Percentiles rank a stretch among this genome's conserved stretches.
Evolutionary conservation across 2,888 invertebrate species (phyloP).

Genomic region (Melieria crassipennis): DNA sequence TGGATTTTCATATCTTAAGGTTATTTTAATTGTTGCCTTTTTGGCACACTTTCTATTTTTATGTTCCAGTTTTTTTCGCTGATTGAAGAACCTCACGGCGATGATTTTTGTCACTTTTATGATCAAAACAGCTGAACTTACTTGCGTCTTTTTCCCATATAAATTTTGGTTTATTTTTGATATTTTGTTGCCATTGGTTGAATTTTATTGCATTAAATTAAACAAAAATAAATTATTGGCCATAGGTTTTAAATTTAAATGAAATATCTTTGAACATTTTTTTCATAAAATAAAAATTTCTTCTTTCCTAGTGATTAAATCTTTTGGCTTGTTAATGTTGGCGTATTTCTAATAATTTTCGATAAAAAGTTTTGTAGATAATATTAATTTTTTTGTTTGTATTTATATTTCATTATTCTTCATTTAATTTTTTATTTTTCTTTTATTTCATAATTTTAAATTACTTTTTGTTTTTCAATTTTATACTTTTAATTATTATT

Average conservation of each 20-base stretch:
- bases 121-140: too few relatives aligned
- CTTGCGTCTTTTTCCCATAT: too few relatives aligned
- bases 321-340: slow-evolving; percentile 13
- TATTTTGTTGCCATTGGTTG: too few relatives aligned
- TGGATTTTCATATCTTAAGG: too few relatives aligned
- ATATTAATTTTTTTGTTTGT: not conserved
- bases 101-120: too few relatives aligned
- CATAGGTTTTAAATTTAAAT: too few relatives aligned
- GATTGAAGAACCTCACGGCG: too few relatives aligned
- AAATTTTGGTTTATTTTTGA: too few relatives aligned
- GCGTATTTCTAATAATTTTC: not conserved
- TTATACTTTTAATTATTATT: not conserved
- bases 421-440: slow-evolving; percentile 18
- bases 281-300: not conserved
- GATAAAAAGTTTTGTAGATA: not conserved
- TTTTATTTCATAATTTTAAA: slow-evolving; percentile 21
- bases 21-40: too few relatives aligned
- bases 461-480: not conserved
- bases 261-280: not conserved
- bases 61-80: too few relatives aligned
- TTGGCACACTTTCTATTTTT: too few relatives aligned
- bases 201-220: not conserved
- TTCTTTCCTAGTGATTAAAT: not conserved
- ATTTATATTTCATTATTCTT: slow-evolving; percentile 5
- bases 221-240: not conserved